phyloP scores from a whole-genome alignment of 2,113 vertebrate genomes.

The Dryoscopus gambensis region DNA sequence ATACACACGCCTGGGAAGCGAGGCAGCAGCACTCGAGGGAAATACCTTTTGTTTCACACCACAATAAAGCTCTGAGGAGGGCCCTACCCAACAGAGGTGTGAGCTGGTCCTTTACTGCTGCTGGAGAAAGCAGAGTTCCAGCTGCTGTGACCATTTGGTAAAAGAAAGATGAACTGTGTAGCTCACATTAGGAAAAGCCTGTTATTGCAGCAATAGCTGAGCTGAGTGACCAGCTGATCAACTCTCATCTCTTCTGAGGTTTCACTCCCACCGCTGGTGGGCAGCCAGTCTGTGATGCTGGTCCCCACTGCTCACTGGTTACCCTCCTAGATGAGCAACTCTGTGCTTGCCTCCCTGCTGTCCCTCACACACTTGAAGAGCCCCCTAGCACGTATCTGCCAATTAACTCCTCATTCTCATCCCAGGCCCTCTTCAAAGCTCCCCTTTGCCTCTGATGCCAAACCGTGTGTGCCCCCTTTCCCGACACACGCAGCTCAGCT shows the following conservation, averaged over 20 bases:
- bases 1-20: neutral
- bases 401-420: conserved; percentile 4
- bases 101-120: neutral
- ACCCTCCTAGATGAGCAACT: neutral
- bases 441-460: neutral
- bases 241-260: neutral
- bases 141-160: neutral
- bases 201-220: neutral
- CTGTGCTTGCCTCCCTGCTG: neutral
- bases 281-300: neutral
- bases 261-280: neutral
- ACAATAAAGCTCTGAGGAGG: neutral
- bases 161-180: neutral
- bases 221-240: neutral
- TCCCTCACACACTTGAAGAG: neutral
- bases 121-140: neutral
- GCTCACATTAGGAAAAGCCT: neutral
- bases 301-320: neutral
- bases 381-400: neutral
- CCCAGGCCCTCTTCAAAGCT: neutral
- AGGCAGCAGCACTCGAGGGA: neutral
- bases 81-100: neutral
- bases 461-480: neutral
- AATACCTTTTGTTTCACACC: neutral
- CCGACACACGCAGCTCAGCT: neutral